phyloP scores from a whole-genome alignment of 2,888 invertebrate species.

The Hecatera dysodea region DNA sequence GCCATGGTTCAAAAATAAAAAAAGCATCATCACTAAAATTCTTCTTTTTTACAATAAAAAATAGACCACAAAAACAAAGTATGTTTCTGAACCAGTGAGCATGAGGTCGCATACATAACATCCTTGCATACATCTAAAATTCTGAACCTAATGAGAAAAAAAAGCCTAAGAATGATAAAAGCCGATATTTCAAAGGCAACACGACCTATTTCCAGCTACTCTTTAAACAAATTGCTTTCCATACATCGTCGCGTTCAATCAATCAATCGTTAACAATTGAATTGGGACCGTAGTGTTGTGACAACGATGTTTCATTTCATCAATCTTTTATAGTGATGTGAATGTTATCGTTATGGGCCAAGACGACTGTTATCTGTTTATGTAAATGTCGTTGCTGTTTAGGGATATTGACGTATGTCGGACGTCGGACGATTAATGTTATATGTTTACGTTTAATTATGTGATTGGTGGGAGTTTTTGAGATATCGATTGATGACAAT shows the following conservation, averaged over 20 bases:
- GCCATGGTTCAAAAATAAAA: too few relatives aligned
- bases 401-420: constrained; percentile 37
- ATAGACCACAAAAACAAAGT: not conserved
- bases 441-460: constrained; percentile 43
- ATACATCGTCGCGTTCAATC: constrained; percentile 39
- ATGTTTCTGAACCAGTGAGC: constrained; percentile 16
- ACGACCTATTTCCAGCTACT: constrained; percentile 13
- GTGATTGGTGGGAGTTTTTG: constrained; percentile 21
- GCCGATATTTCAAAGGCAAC: not conserved
- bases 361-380: constrained; percentile 24
- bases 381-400: constrained; percentile 36
- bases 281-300: constrained; percentile 35
- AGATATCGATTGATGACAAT: constrained; percentile 6
- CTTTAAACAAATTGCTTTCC: constrained; percentile 44
- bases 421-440: constrained; percentile 26
- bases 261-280: constrained; percentile 49
- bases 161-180: not conserved
- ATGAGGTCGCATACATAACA: not conserved
- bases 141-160: not conserved
- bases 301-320: constrained; percentile 30
- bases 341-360: constrained; percentile 42
- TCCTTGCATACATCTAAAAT: constrained; percentile 5
- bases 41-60: not conserved
- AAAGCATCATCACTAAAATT: not conserved
- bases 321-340: constrained; percentile 35